Base-by-base conservation (phyloP, 1,140 invertebrate genomes). In the Zophobas atratus region DNA sequence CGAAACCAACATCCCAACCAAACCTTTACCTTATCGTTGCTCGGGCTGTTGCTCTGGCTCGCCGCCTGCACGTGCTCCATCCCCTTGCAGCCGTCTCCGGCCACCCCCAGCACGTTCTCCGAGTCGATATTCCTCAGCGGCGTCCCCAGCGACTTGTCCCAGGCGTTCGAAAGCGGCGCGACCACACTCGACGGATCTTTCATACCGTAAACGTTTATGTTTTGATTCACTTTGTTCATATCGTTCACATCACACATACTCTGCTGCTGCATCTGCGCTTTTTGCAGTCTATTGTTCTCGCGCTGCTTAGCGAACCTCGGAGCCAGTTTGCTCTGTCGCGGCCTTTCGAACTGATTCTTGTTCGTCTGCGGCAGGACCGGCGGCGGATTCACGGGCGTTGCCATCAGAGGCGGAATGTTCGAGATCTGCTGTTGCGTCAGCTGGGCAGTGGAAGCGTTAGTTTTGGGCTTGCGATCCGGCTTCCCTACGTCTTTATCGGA, bases 221-320 rank as follows among this genome's bases (percentile, higher is more conserved):
- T 81, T 38, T 87, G 80, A 77, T 86, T 88, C 4, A 87, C 81
- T 79, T 88, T 88, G 80, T 86, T 85, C 79, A 87, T 84, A 35
- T 89, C 88, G 8, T 84, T 84, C 1, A 87, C 81, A 33, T 90
- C 88, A 35, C 76, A 83, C 20, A 74, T 73, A 35, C 77, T 82
- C 75, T 82, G 81, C 46, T 88, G 86, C 77, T 88, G 87, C 77
- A 87, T 85, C 63, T 87, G 87, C 1, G 87, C 85, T 77, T 88
- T 87, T 73, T 87, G 84, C 70, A 87, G 79, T 38, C 87, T 84
- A 75, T 89, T 90, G 33, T 88, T 87, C 80, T 92, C 88, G 53
- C 91, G 89, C 84, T 94, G 93, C 83, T 94, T 95, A n/a, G 92
- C 93, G 81, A 97, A 92, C 51, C 95, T 89, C 0, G 95, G 95